phyloP scores from a whole-genome alignment of 1,140 invertebrate genomes.

The Triops cancriformis region DNA sequence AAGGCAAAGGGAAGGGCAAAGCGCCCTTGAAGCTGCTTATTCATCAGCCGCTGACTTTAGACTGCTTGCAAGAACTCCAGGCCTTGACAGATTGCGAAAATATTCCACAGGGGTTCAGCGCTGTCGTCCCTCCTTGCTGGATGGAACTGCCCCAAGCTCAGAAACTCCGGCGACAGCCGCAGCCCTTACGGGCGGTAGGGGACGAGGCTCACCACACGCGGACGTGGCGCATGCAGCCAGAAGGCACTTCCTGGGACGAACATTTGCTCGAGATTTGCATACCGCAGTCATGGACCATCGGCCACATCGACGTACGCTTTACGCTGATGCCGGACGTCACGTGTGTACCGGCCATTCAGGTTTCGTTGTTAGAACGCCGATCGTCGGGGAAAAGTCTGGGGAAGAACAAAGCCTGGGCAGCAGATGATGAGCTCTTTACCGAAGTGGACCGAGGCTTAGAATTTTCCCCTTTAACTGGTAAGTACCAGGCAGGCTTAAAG shows the following conservation, averaged over 20 bases:
- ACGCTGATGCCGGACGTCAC: slow-evolving; percentile 62
- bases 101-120: slow-evolving; percentile 40
- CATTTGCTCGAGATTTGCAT: slow-evolving; percentile 82
- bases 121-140: slow-evolving; percentile 47
- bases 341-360: slow-evolving; percentile 53
- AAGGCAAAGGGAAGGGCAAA: slow-evolving; percentile 21
- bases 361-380: slow-evolving; percentile 36
- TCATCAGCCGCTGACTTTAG: slow-evolving; percentile 45
- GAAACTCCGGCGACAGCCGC: slow-evolving; percentile 69
- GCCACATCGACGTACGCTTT: slow-evolving; percentile 81
- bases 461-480: background rate
- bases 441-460: background rate
- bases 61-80: slow-evolving; percentile 50
- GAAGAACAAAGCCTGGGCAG: background rate
- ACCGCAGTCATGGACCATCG: slow-evolving; percentile 58
- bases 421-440: background rate
- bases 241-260: slow-evolving; percentile 80
- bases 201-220: slow-evolving; percentile 66
- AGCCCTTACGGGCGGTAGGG: slow-evolving; percentile 56
- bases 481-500: background rate
- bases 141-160: slow-evolving; percentile 82
- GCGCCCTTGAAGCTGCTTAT: slow-evolving; percentile 44
- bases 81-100: slow-evolving; percentile 56
- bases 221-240: slow-evolving; percentile 77
- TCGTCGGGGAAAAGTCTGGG: background rate